phyloP scores from a whole-genome alignment of 2,113 vertebrate genomes.

The Siniperca chuatsi region DNA sequence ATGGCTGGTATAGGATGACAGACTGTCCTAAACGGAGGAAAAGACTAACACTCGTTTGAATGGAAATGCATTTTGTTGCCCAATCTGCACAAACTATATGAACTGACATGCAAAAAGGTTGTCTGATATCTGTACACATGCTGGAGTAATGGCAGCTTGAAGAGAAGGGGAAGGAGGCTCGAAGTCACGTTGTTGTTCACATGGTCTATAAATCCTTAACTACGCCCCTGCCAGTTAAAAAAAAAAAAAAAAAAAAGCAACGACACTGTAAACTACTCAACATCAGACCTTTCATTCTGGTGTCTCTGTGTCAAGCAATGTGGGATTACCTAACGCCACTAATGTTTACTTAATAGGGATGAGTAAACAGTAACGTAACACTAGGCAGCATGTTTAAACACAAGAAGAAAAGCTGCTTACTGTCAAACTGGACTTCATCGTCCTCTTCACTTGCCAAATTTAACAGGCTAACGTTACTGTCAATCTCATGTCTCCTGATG shows the following conservation, averaged over 20 bases:
- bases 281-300: neutral
- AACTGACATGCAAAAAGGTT: neutral
- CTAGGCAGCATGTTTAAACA: neutral
- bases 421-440: conserved; percentile 84
- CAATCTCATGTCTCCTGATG: neutral
- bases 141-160: neutral
- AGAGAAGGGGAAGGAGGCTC: neutral
- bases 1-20: neutral
- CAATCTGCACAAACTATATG: neutral
- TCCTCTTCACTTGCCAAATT: conserved; percentile 73
- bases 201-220: neutral
- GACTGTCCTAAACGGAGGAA: too few species aligned
- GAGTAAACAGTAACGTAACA: neutral
- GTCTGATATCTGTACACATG: neutral
- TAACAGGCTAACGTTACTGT: conserved; percentile 42
- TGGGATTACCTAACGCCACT: neutral
- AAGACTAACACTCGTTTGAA: too few species aligned
- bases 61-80: too few species aligned
- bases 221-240: neutral
- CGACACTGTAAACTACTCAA: neutral
- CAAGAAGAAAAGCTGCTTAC: conserved; percentile 70
- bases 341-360: accelerated
- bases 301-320: neutral
- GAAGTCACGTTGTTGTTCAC: neutral
- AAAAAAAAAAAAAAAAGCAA: accelerated